A percentile compares a stretch with the other conserved stretches of the same genome.
Evolutionary conservation across 2,888 invertebrate genomes (phyloP).

Genomic region (Amorpha juglandis): DNA sequence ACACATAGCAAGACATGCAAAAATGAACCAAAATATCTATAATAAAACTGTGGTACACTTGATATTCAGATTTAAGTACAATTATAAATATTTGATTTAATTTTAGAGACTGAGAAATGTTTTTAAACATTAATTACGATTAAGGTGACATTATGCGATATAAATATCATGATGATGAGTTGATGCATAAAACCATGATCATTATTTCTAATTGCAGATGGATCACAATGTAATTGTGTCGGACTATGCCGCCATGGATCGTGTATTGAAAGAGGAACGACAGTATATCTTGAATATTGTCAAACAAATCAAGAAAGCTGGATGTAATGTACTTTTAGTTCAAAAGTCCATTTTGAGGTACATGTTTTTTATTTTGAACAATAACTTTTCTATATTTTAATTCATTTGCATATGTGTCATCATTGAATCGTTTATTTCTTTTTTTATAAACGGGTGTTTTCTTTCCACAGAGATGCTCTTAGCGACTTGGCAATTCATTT

Average conservation of each 20-base stretch:
- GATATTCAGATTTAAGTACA: too few relatives aligned
- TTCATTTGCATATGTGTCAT: too few relatives aligned
- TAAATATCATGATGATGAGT: too few relatives aligned
- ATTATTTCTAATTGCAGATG: slow-evolving; percentile 85
- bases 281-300: slow-evolving; percentile 99
- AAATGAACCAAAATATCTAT: too few relatives aligned
- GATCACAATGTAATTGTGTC: slow-evolving; percentile 98
- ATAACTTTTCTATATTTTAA: not conserved
- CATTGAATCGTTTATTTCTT: slow-evolving; percentile 21
- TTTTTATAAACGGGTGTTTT: not conserved
- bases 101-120: too few relatives aligned
- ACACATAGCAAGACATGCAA: too few relatives aligned
- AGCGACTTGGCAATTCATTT: slow-evolving; percentile 99
- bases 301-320: slow-evolving; percentile 99
- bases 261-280: slow-evolving; percentile 98
- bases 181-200: too few relatives aligned
- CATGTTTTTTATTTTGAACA: slow-evolving; percentile 21
- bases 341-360: slow-evolving; percentile 91
- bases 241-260: slow-evolving; percentile 99
- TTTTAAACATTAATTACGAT: too few relatives aligned
- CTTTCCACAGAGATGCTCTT: slow-evolving; percentile 92
- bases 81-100: too few relatives aligned
- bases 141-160: too few relatives aligned
- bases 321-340: slow-evolving; percentile 98
- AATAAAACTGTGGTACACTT: too few relatives aligned